Evolutionary conservation across 2,888 invertebrate species (phyloP).

Genomic region (Parascotia fuliginaria): DNA sequence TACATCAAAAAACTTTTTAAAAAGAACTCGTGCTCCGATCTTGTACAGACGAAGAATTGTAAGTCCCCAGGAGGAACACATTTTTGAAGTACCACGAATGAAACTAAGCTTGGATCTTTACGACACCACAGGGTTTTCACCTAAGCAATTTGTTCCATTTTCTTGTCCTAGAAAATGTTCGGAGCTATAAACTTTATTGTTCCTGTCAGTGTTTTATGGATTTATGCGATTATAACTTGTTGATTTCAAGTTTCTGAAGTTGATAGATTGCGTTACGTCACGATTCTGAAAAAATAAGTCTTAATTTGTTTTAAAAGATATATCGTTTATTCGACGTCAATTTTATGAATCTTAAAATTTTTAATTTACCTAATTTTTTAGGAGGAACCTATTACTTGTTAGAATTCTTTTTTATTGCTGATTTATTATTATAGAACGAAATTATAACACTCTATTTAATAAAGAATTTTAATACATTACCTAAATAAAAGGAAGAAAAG

Average conservation of each 20-base stretch:
- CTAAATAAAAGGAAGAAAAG: no score
- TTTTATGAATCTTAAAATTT: not conserved
- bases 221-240: conserved; percentile 52
- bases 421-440: no score
- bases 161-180: conserved; percentile 57
- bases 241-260: conserved; percentile 39
- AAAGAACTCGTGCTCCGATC: conserved; percentile 8
- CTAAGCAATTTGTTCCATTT: conserved; percentile 61
- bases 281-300: conserved; percentile 23
- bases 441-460: no score
- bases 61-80: conserved; percentile 55
- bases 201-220: conserved; percentile 46
- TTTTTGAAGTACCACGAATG: conserved; percentile 57
- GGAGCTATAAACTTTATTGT: conserved; percentile 54
- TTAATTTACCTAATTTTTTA: no score
- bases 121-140: conserved; percentile 67
- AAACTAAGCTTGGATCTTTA: conserved; percentile 65
- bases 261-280: conserved; percentile 47
- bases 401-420: not conserved
- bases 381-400: no score
- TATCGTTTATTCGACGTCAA: conserved; percentile 9
- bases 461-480: no score
- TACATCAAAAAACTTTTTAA: conserved; percentile 1
- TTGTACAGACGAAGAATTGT: conserved; percentile 41
- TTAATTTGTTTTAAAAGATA: conserved; percentile 19